These are phyloP conservation scores for Liasis olivaceus DNA, from an alignment of 2,797 vertebrate species.

Conservation along the genomic window DNA sequence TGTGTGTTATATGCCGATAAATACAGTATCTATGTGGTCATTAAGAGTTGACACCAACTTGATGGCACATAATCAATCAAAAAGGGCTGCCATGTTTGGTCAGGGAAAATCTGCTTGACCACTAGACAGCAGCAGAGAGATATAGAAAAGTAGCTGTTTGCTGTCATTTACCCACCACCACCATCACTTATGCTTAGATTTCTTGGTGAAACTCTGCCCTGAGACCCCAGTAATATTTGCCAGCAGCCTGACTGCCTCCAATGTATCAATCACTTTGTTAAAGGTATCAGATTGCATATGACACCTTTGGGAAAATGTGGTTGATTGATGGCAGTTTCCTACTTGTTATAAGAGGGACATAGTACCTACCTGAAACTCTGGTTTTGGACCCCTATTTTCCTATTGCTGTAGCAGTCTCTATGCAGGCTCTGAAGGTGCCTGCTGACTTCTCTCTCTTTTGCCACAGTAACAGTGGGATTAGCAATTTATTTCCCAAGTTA, in stretches of 20 bases:
- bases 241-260: background rate
- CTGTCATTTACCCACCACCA: background rate
- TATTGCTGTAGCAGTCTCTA: background rate
- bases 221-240: background rate
- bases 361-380: background rate
- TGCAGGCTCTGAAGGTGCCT: background rate
- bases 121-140: background rate
- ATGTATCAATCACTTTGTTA: background rate
- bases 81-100: background rate
- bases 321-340: background rate
- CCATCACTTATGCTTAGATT: background rate
- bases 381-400: background rate
- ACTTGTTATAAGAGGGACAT: background rate
- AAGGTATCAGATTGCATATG: background rate
- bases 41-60: background rate
- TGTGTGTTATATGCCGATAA: too few species aligned
- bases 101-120: background rate
- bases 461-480: background rate
- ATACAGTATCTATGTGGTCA: background rate
- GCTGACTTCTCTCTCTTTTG: background rate
- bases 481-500: background rate
- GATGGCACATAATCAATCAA: background rate
- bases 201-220: background rate
- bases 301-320: background rate
- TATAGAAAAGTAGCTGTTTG: background rate